Base-by-base conservation (phyloP, 35 echinoderm and acorn worm species). In the Strongylocentrotus purpuratus region DNA sequence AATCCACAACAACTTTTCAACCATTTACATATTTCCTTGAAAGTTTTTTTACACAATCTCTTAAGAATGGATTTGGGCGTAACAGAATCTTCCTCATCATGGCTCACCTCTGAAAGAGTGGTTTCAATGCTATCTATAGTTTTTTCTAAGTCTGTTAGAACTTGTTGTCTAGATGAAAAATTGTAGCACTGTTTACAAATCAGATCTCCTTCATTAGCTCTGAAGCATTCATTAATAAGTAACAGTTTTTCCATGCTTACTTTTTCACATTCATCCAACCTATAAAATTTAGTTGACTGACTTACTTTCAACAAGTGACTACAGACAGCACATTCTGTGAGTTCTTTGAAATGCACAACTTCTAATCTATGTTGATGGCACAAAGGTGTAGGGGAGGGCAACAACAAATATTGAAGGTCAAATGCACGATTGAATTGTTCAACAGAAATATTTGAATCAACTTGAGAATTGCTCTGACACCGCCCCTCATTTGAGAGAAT, bases 131-230 rank as follows among this genome's bases (percentile, higher is more conserved):
- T 55, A 46, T 93, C 47, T 20, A 93, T 93, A 46, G 32, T 52
- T 48, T 18, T 31, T 55, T 93, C 28, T 32, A 48, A 33, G 28
- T 91, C 89, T 8, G 89, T 32, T 46, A 45, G 31, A 31, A 93
- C 91, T 45, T 46, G 46, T 93, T 35, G 31, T 48, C 9, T 48
- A 52, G 46, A 93, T 31, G 91, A 93, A 55, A 93, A 93, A 32
- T 93, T 93, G 91, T 93, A 93, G 31, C 91, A 93, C 47, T 93
- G 91, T 46, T 93, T 93, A 93, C 91, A 93, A 14, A 93, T 18
- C 9, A 93, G 9, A 93, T 93, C 91, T 25, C 31, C 46, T 52
- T 93, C 91, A 55, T 28, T 52, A 12, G 14, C 46, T 52, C 9
- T 28, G 28, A 52, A 93, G 28, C 2, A 50, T 14, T 31, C 46